phyloP scores from a whole-genome alignment of 2,888 invertebrate species.

The Chymomyza procnemis region DNA sequence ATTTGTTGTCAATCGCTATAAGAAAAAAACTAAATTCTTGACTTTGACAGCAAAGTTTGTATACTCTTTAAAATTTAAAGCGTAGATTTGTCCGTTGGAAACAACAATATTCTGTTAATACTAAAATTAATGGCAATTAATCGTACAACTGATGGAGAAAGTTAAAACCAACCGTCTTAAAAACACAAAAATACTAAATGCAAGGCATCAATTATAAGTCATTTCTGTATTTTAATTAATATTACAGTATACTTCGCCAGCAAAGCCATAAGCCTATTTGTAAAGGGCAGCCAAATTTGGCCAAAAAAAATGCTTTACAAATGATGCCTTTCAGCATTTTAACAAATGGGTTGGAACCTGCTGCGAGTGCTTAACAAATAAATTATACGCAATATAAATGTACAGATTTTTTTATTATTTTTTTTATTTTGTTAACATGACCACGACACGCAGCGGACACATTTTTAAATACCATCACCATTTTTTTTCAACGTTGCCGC shows the following conservation, averaged over 20 bases:
- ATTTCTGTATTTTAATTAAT: no score
- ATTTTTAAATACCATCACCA: not conserved
- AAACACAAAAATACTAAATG: no score
- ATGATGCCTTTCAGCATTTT: not conserved
- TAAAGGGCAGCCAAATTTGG: not conserved
- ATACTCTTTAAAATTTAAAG: not conserved
- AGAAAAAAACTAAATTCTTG: not conserved
- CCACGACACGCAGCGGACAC: not conserved
- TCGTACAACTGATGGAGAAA: no score
- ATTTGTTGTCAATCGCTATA: not conserved
- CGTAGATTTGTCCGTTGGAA: no score
- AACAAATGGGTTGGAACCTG: not conserved
- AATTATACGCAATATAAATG: not conserved
- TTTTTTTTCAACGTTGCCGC: conserved; percentile 35
- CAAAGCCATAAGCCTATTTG: not conserved
- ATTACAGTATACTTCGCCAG: not conserved
- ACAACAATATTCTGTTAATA: no score
- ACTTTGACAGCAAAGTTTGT: not conserved
- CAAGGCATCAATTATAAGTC: no score
- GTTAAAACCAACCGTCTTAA: no score
- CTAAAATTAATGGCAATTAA: no score
- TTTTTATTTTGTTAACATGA: conserved; percentile 14
- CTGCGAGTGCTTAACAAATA: not conserved
- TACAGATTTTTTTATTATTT: conserved; percentile 23
- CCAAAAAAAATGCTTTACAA: not conserved